Base-by-base conservation (phyloP, 2,888 invertebrate genomes). In the Galerucella calmariensis region DNA sequence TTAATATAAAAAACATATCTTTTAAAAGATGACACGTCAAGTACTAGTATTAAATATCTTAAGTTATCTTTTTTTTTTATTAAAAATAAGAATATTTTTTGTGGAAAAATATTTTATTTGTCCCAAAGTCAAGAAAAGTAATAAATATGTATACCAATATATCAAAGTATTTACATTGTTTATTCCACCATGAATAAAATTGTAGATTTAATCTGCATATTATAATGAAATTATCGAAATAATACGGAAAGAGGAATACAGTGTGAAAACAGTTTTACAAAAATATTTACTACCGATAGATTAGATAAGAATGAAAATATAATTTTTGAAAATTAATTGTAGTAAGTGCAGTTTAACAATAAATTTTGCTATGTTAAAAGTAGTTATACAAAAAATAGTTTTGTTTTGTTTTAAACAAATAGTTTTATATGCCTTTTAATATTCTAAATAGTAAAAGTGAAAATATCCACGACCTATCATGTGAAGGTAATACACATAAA, bases 401-500 rank as follows among this genome's bases (percentile, higher is more conserved):
- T 27, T 27, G 27, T 27, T 27, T 27, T 35, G 35, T 35, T 35
- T 35, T 35, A 35, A 35, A 35, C 35, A 41, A 41, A 41, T 41
- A 41, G 35, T 41, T 41, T 16, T 16, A n/a, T 53, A n/a, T 14
- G 14, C 53, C 8, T 35, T 63, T 63, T 44, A 63, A 63, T 63
- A 44, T 63, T 63, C 63, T 14, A 41, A 14, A 14, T 44, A 63
- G 44, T 63, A 63, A 63, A 44, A 35, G 41, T 58, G 27, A 16
- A 41, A 24, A 24, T 61, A 58, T 44, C 44, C 20, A 24, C 46
- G 58, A 44, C n/a, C 63, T 63, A 63, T 27, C 58, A 65, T 65
- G 46, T 62, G 46, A 65, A 71, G 71, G 65, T 71, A 63, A 70
- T 61, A 56, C 48, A 63, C 24, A 56, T 56, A 46, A 63, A 65